Percentiles rank a stretch among this genome's conserved stretches.
phyloP scores from a whole-genome alignment of 2,888 invertebrate genomes.

The Chironomus tentans region DNA sequence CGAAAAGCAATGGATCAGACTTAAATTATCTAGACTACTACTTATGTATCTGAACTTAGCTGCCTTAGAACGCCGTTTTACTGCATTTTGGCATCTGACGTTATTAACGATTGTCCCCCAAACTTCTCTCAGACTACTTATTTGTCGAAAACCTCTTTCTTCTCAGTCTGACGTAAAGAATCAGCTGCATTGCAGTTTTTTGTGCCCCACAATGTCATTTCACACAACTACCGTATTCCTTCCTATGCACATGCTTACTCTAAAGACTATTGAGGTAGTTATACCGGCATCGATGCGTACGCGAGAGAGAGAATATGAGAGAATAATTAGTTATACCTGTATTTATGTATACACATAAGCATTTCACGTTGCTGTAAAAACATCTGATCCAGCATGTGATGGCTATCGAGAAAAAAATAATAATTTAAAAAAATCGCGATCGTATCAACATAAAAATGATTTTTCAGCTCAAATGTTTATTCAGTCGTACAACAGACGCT shows the following conservation, averaged over 20 bases:
- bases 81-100: no score
- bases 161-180: no score
- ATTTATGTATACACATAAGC: background rate
- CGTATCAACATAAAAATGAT: background rate
- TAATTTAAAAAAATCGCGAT: background rate
- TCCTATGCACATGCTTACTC: background rate
- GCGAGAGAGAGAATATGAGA: background rate
- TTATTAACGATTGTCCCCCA: no score
- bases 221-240: background rate
- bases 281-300: background rate
- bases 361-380: background rate
- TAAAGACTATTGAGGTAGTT: background rate
- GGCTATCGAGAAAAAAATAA: background rate
- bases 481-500: background rate
- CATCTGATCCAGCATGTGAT: background rate
- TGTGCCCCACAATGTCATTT: background rate
- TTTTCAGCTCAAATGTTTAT: background rate
- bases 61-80: no score
- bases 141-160: no score
- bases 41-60: no score
- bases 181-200: no score
- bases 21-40: no score
- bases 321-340: background rate
- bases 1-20: no score
- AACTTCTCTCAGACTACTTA: no score